Evolutionary conservation across 2,888 invertebrate species (phyloP).

Genomic region (Noctua janthina): DNA sequence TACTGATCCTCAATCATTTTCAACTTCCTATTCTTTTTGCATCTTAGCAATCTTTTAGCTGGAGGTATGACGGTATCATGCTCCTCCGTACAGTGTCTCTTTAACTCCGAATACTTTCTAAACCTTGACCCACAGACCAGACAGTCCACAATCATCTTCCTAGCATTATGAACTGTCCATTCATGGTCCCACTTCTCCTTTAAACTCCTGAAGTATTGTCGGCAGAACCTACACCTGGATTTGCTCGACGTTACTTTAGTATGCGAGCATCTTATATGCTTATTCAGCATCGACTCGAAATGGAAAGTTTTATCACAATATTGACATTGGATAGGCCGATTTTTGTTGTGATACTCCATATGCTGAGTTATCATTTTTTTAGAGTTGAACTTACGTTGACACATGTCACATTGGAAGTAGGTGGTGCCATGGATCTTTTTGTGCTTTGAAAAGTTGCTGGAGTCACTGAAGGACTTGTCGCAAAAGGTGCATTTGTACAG

Average conservation of each 20-base stretch:
- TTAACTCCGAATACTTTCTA: conserved; percentile 84
- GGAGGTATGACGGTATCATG: conserved; percentile 79
- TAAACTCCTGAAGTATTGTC: conserved; percentile 76
- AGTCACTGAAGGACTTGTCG: conserved; percentile 88
- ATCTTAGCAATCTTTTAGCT: conserved; percentile 77
- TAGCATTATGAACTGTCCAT: conserved; percentile 84
- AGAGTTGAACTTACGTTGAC: conserved; percentile 87
- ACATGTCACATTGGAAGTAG: conserved; percentile 85
- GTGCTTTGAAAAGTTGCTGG: conserved; percentile 89
- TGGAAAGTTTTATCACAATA: conserved; percentile 82
- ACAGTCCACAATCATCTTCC: conserved; percentile 86
- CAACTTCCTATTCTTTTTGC: conserved; percentile 56
- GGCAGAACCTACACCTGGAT: conserved; percentile 82
- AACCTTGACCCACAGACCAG: conserved; percentile 82
- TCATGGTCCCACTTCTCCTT: conserved; percentile 89
- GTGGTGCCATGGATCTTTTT: conserved; percentile 86
- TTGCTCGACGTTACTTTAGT: conserved; percentile 70
- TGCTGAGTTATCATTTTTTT: conserved; percentile 86
- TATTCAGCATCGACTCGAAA: conserved; percentile 86
- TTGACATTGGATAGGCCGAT: conserved; percentile 78
- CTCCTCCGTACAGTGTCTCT: conserved; percentile 77
- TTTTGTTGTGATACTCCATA: conserved; percentile 85
- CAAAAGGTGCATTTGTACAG: conserved; percentile 87
- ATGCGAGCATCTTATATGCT: conserved; percentile 83
- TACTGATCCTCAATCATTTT: conserved; percentile 42